phyloP scores from a whole-genome alignment of 2,113 vertebrate genomes.

The Amphilophus citrinellus region DNA sequence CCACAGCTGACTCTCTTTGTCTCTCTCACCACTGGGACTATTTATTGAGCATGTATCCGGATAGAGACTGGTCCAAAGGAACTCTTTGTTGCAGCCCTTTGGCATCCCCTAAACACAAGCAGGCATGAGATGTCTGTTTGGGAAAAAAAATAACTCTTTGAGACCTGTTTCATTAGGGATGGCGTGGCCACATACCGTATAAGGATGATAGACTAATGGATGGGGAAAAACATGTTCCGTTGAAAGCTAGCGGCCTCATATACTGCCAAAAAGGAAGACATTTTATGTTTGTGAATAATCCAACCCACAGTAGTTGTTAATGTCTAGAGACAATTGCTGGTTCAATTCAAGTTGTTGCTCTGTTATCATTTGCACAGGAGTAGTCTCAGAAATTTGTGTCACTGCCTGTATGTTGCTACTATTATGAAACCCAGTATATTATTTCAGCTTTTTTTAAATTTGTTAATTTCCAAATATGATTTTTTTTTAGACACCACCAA shows the following conservation, averaged over 20 bases:
- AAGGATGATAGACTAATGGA: constrained; percentile 88
- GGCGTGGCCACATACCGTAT: constrained; percentile 81
- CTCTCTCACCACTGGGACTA: constrained; percentile 93
- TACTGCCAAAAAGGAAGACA: constrained; percentile 98
- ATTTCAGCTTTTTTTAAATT: constrained; percentile 41
- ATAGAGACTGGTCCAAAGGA: constrained; percentile 92
- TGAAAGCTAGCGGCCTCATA: constrained; percentile 97
- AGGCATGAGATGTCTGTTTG: constrained; percentile 83
- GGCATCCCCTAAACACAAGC: constrained; percentile 84
- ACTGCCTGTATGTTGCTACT: constrained; percentile 98
- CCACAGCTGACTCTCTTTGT: constrained; percentile 84
- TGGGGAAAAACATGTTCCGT: constrained; percentile 88
- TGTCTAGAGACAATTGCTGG: constrained; percentile 98
- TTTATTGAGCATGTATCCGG: constrained; percentile 99
- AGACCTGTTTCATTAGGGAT: constrained; percentile 78
- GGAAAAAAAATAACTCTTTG: constrained; percentile 63
- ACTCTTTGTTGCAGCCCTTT: constrained; percentile 94
- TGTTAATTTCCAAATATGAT: constrained; percentile 71
- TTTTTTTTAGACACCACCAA: constrained; percentile 89
- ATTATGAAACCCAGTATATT: constrained; percentile 90
- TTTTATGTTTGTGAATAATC: constrained; percentile 98
- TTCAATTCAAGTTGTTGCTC: constrained; percentile 99
- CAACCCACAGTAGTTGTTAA: constrained; percentile 95
- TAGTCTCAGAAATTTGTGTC: constrained; percentile 97
- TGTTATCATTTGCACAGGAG: constrained; percentile 99